These are phyloP conservation scores for Propithecus coquereli DNA, from an alignment of 2,113 vertebrate genomes.

Conservation along the genomic window DNA sequence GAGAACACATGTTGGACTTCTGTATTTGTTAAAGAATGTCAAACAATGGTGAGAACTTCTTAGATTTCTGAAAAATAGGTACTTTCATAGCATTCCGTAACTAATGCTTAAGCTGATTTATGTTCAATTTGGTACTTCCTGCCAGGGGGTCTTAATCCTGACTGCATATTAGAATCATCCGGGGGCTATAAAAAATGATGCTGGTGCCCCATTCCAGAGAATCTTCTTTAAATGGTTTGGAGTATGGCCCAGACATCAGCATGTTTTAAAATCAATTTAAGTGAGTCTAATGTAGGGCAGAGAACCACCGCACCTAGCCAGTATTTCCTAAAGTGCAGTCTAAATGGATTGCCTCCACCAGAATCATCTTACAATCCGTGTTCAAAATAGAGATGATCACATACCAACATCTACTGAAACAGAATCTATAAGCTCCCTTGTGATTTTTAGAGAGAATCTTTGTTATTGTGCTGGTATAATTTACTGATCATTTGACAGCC, in stretches of 20 bases:
- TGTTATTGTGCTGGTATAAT: background rate
- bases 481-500: background rate
- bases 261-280: background rate
- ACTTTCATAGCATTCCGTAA: background rate
- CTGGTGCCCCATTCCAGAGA: background rate
- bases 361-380: background rate
- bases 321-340: background rate
- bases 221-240: background rate
- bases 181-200: background rate
- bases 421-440: background rate
- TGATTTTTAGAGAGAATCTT: background rate
- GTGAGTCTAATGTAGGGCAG: background rate
- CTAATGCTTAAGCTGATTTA: background rate
- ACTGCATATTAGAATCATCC: background rate
- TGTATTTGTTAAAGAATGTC: background rate
- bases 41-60: background rate
- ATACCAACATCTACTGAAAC: background rate
- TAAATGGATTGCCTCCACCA: fast-evolving
- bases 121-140: background rate
- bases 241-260: background rate
- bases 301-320: background rate
- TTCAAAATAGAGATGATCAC: background rate
- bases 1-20: background rate
- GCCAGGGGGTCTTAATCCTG: background rate
- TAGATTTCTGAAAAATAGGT: background rate